A percentile compares a stretch with the other conserved stretches of the same genome.
phyloP scores from a whole-genome alignment of 2,797 vertebrate genomes.

The Pseudochaenichthys georgianus region DNA sequence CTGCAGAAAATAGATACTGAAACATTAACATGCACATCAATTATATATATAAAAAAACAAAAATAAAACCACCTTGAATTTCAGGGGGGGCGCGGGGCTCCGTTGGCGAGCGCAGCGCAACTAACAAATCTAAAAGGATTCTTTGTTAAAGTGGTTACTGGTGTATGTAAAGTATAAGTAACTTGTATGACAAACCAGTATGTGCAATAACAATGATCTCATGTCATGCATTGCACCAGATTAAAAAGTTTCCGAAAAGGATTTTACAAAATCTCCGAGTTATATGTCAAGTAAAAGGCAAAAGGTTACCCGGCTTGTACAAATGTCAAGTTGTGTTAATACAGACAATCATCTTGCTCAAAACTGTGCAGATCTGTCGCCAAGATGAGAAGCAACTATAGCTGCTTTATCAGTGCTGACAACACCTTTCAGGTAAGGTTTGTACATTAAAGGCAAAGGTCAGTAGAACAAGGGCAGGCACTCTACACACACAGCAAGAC shows the following conservation, averaged over 20 bases:
- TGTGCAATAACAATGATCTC: too few relatives aligned
- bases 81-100: too few relatives aligned
- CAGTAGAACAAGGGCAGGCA: slow-evolving; percentile 12
- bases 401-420: slow-evolving; percentile 44
- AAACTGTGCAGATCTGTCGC: slow-evolving; percentile 17
- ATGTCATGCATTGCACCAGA: background rate
- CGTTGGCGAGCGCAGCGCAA: too few relatives aligned
- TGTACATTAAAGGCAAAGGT: slow-evolving; percentile 64
- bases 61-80: too few relatives aligned
- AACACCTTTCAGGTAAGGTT: slow-evolving; percentile 58
- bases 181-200: too few relatives aligned
- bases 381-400: slow-evolving; percentile 8
- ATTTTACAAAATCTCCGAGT: background rate
- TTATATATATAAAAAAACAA: too few relatives aligned
- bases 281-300: background rate
- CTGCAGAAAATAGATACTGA: too few relatives aligned
- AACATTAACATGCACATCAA: too few relatives aligned
- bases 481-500: slow-evolving; percentile 1
- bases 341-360: slow-evolving; percentile 5
- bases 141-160: background rate
- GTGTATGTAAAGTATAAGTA: background rate
- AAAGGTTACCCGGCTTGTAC: background rate
- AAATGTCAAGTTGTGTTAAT: background rate
- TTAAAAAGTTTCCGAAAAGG: background rate
- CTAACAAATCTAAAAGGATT: background rate